Evolutionary conservation across 2,797 vertebrate genomes (phyloP).

Genomic region (Thamnophis elegans): DNA sequence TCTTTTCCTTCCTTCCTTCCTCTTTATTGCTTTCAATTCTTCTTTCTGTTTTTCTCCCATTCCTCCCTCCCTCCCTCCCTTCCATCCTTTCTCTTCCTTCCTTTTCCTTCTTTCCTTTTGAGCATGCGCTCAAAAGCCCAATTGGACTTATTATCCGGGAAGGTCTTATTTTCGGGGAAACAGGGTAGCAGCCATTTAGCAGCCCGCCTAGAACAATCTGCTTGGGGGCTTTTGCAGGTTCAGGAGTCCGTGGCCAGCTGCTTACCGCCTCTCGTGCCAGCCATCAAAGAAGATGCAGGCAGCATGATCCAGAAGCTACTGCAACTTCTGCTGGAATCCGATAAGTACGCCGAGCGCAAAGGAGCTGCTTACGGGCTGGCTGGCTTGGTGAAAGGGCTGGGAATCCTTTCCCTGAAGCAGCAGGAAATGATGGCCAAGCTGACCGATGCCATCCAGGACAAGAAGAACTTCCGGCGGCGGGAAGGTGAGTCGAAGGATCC

Average conservation of each 20-base stretch:
- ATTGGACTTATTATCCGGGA: too few species aligned
- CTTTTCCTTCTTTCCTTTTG: too few species aligned
- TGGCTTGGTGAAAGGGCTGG: conserved; percentile 93
- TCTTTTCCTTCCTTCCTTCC: too few species aligned
- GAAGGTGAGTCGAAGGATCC: conserved; percentile 78
- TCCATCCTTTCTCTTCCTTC: too few species aligned
- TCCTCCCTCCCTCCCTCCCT: too few species aligned
- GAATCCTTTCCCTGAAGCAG: conserved; percentile 96
- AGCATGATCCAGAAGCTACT: conserved; percentile 93
- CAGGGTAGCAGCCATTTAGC: too few species aligned
- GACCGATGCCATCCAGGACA: conserved; percentile 97
- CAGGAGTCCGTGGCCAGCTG: conserved; percentile 97
- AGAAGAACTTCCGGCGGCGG: conserved; percentile 94
- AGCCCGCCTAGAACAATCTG: not conserved
- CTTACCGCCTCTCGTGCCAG: conserved; percentile 92
- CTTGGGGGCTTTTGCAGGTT: conserved; percentile 75
- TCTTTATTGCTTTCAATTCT: too few species aligned
- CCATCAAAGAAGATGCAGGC: conserved; percentile 94
- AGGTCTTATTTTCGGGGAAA: too few species aligned
- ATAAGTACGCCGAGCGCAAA: conserved; percentile 95
- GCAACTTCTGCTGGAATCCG: conserved; percentile 93
- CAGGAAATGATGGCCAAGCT: conserved; percentile 97
- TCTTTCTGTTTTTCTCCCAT: too few species aligned
- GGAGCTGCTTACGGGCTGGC: conserved; percentile 95
- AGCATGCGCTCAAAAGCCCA: too few species aligned